These are phyloP conservation scores for Astyanax mexicanus DNA, from an alignment of 2,797 vertebrate genomes.

Conservation along the genomic window DNA sequence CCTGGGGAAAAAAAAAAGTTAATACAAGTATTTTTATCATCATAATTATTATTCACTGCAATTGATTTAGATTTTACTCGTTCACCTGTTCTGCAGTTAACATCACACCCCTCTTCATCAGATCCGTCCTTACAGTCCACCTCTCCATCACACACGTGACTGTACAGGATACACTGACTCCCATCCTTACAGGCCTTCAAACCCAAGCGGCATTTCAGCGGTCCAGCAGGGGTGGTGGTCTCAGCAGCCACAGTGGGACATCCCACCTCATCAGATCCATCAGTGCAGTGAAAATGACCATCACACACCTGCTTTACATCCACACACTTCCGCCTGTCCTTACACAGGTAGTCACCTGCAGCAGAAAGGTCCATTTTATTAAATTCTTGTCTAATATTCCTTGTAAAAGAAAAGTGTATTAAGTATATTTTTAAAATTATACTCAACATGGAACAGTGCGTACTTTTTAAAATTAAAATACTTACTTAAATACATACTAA, in stretches of 20 bases:
- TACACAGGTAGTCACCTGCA: slow-evolving; percentile 72
- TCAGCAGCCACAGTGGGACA: slow-evolving; percentile 44
- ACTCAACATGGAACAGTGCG: no score
- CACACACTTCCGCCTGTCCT: slow-evolving; percentile 60
- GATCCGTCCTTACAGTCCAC: slow-evolving; percentile 79
- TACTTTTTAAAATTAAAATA: no score
- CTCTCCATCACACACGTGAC: slow-evolving; percentile 78
- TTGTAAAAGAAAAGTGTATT: no score
- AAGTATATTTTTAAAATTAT: no score
- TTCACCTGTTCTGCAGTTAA: slow-evolving; percentile 72
- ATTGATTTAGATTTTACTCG: no score
- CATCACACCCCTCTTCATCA: slow-evolving; percentile 73
- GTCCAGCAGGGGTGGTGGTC: neutral
- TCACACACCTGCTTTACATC: slow-evolving; percentile 69
- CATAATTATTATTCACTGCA: no score
- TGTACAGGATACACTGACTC: slow-evolving; percentile 70
- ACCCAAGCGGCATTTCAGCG: slow-evolving; percentile 67
- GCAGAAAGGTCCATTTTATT: neutral
- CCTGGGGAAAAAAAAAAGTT: no score
- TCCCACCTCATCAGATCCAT: slow-evolving; percentile 59
- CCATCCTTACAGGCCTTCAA: slow-evolving; percentile 78
- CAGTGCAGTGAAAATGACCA: slow-evolving; percentile 65
- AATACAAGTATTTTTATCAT: no score
- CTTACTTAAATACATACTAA: no score
- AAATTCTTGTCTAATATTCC: no score